A percentile compares a stretch with the other conserved stretches of the same genome.
These are phyloP conservation scores for Rhabdomys pumilio DNA, from an alignment of 2,797 vertebrate genomes.

Conservation along the genomic window DNA sequence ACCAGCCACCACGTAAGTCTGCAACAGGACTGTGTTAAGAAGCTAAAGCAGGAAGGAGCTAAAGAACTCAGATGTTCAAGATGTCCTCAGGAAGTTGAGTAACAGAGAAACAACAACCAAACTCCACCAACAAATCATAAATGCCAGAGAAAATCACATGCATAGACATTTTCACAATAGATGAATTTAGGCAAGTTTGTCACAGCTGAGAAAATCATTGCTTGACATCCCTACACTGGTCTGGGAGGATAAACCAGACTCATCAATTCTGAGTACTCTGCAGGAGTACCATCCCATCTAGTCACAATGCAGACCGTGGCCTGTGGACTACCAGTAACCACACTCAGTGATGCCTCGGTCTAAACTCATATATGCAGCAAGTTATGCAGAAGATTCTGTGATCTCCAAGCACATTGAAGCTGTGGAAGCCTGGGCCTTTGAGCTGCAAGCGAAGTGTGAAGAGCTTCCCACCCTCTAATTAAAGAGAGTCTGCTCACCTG, in stretches of 20 bases:
- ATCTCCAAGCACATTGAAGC: not conserved
- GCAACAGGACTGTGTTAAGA: not conserved
- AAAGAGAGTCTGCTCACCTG: conserved; percentile 85
- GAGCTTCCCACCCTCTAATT: conserved; percentile 72
- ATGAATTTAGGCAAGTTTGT: conserved; percentile 32
- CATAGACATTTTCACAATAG: conserved; percentile 38
- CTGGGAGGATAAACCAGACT: not conserved
- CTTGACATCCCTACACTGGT: conserved; percentile 3
- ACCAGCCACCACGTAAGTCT: not conserved
- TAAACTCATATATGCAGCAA: not conserved
- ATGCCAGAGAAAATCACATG: conserved; percentile 52
- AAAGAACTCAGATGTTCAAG: conserved; percentile 11
- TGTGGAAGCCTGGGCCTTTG: not conserved
- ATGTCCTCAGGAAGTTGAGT: not conserved
- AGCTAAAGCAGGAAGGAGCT: not conserved
- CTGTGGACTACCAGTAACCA: not conserved
- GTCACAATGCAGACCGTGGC: not conserved
- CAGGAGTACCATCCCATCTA: not conserved
- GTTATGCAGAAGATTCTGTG: not conserved
- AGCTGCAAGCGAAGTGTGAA: conserved; percentile 61
- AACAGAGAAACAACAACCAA: conserved; percentile 18
- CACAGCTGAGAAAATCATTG: conserved; percentile 17
- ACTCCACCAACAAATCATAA: not conserved
- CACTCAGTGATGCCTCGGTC: not conserved
- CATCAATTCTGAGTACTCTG: not conserved